phyloP scores from a whole-genome alignment of 2,113 vertebrate species.

The Eublepharis macularius region DNA sequence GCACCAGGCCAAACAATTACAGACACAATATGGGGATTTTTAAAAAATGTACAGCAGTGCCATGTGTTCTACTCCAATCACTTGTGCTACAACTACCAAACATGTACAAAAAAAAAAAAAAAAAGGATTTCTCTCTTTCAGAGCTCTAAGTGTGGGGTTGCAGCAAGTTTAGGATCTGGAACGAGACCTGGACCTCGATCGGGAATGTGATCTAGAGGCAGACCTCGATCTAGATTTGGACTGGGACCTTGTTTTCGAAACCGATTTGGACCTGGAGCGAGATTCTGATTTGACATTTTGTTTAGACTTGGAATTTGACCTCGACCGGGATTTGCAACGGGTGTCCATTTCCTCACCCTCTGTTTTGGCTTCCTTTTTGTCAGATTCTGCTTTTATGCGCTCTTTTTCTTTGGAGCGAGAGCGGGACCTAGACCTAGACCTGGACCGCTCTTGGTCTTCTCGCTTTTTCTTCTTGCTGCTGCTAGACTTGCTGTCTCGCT shows the following conservation, averaged over 20 bases:
- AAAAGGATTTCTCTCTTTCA: background rate
- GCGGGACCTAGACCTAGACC: constrained; percentile 64
- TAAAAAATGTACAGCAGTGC: constrained; percentile 78
- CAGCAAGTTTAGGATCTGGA: constrained; percentile 82
- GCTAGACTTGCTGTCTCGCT: constrained; percentile 81
- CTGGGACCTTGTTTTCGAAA: constrained; percentile 75
- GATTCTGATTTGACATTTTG: constrained; percentile 74
- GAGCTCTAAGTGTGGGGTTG: constrained; percentile 45
- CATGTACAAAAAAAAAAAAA: constrained; percentile 80
- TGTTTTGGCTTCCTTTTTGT: constrained; percentile 61
- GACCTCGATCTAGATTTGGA: constrained; percentile 82
- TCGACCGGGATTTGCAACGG: constrained; percentile 61
- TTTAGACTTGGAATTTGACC: constrained; percentile 79
- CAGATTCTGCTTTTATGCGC: constrained; percentile 56
- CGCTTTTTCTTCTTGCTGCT: constrained; percentile 88
- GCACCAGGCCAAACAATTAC: constrained; percentile 58
- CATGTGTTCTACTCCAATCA: constrained; percentile 76
- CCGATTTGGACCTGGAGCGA: constrained; percentile 79
- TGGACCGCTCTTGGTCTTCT: constrained; percentile 75
- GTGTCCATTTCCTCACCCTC: constrained; percentile 56
- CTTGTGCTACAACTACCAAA: constrained; percentile 80
- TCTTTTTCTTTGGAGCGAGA: constrained; percentile 72
- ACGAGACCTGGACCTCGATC: constrained; percentile 75
- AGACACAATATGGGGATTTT: constrained; percentile 67
- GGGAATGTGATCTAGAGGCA: constrained; percentile 74